Evolutionary conservation across 2,797 vertebrate species (phyloP), one percentile per base, ranked within the genome.

Genomic region (Cuculus canorus): DNA sequence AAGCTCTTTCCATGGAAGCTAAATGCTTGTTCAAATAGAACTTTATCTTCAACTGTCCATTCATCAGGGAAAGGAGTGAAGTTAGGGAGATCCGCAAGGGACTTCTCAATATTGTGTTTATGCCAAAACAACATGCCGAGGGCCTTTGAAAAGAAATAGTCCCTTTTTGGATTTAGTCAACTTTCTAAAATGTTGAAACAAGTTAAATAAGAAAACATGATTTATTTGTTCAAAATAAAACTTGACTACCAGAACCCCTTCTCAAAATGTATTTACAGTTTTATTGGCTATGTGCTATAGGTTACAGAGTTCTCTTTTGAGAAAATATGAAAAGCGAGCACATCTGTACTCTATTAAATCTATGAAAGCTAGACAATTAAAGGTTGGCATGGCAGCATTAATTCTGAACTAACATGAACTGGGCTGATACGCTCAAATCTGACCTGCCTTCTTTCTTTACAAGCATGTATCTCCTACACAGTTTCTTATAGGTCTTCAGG

Each of bases 71-170:
- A 99, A 63, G 99, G 99, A 11, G 99, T 99, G 97, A 99, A 99
- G 97, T 99, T 99, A 3, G 99, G 99, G 63, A 99, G 98, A 97
- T 99, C 99, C 10, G 99, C 99, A 92, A 99, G 98, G 86, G 99
- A 99, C 97, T 99, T 99, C 98, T 99, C 99, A 56, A 99, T 99
- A 97, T 99, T 99, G 98, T 99, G 99, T 92, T 99, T 99, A 97
- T 99, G 99, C 99, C 99, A 99, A 98, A 99, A 99, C 90, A 99
- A 98, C 99, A 99, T 99, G 78, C 99, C 99, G 37, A 99, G 98
- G 57, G 99, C 99, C 99, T 99, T 98, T 60, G 86, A 89, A 97
- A 95, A 97, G 87, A 97, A 97, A 97, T 9, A 95, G 92, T 41
- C 88, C 86, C 94, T 92, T 83, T 96, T 82, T 96, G 91, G 87